Evolutionary conservation across 1,140 invertebrate genomes (phyloP).

Genomic region (Ditylenchus dipsaci): DNA sequence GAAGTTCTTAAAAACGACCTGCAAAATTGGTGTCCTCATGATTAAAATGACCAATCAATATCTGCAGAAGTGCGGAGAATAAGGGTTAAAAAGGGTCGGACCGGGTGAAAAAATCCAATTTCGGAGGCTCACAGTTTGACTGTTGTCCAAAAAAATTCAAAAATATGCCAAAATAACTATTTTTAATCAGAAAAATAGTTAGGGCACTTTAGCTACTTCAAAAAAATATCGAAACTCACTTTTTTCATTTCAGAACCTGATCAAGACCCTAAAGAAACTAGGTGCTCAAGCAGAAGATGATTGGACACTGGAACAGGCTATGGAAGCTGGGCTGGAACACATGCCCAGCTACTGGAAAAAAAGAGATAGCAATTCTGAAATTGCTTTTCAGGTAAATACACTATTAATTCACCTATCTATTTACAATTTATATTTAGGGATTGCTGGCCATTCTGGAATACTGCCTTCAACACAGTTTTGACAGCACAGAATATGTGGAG

Average conservation of each 20-base stretch:
- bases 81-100: no score
- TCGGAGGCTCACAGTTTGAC: no score
- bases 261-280: conserved; percentile 31
- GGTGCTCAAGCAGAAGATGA: conserved; percentile 18
- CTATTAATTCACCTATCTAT: background rate
- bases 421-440: conserved; percentile 22
- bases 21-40: no score
- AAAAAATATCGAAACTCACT: background rate
- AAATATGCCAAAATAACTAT: no score
- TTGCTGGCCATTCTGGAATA: conserved; percentile 38
- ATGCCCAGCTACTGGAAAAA: conserved; percentile 42
- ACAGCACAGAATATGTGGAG: conserved; percentile 43
- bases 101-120: no score
- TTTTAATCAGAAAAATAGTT: no score
- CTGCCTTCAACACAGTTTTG: conserved; percentile 45
- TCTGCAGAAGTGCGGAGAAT: no score
- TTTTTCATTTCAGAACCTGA: conserved; percentile 31
- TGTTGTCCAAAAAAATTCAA: no score
- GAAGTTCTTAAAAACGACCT: no score
- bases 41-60: no score
- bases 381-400: conserved; percentile 36
- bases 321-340: conserved; percentile 28
- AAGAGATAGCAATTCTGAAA: conserved; percentile 40
- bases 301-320: conserved; percentile 30
- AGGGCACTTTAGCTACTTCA: no score